A percentile compares a stretch with the other conserved stretches of the same genome.
These are phyloP conservation scores for Xenopus laevis DNA, from an alignment of 2,113 vertebrate species.

Conservation along the genomic window DNA sequence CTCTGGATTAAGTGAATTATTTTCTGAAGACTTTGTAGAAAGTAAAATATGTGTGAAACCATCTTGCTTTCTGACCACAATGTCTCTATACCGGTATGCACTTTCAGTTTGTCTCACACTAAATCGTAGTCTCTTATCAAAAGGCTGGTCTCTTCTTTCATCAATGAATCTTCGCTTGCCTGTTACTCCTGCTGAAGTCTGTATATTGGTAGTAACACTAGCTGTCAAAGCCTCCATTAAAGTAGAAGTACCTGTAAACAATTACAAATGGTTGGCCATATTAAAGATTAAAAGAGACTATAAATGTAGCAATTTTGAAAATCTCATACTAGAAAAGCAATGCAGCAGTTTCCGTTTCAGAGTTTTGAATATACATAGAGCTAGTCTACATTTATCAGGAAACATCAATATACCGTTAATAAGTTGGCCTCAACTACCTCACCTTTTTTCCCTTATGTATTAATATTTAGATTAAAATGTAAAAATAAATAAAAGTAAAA, in stretches of 20 bases:
- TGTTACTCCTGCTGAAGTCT: constrained; percentile 68
- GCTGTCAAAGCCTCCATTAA: constrained; percentile 79
- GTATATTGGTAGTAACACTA: constrained; percentile 72
- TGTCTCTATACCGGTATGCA: constrained; percentile 93
- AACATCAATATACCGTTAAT: too few relatives aligned
- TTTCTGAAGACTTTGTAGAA: constrained; percentile 92
- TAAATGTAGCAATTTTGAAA: too few relatives aligned
- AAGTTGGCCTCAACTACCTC: too few relatives aligned
- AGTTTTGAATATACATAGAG: too few relatives aligned
- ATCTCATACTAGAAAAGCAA: too few relatives aligned
- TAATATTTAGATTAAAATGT: too few relatives aligned
- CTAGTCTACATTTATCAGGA: too few relatives aligned
- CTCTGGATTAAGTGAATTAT: constrained; percentile 94
- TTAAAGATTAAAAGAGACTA: too few relatives aligned
- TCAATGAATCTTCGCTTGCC: constrained; percentile 83
- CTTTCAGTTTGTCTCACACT: constrained; percentile 95
- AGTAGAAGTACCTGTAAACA: constrained; percentile 70
- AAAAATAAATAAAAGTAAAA: too few relatives aligned
- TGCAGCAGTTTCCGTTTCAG: too few relatives aligned
- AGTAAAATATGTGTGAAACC: constrained; percentile 96
- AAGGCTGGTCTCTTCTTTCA: constrained; percentile 78
- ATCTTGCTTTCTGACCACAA: constrained; percentile 94
- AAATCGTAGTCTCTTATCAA: constrained; percentile 91
- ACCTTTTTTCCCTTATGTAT: too few relatives aligned
- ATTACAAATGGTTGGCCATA: constrained; percentile 28